Evolutionary conservation across 2,888 invertebrate species (phyloP).

Genomic region (Vandiemenella viatica): DNA sequence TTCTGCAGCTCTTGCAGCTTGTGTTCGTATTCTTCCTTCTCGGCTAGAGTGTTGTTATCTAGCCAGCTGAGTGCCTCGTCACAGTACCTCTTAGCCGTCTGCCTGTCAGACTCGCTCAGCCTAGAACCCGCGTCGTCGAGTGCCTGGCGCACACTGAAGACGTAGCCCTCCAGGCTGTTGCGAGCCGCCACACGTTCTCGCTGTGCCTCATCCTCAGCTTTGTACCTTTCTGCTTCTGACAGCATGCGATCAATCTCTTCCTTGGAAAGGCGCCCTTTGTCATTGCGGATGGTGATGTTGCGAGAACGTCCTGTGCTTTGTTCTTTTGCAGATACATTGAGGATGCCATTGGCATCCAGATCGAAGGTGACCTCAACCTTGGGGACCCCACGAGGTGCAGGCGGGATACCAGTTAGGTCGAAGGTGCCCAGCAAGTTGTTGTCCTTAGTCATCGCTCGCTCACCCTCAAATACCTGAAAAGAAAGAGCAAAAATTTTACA

Average conservation of each 20-base stretch:
- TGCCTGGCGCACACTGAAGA: slow-evolving; percentile 26
- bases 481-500: too few relatives aligned
- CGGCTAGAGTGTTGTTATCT: slow-evolving; percentile 48
- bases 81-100: slow-evolving; percentile 32
- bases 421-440: too few relatives aligned
- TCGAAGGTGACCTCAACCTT: too few relatives aligned
- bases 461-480: too few relatives aligned
- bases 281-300: slow-evolving; percentile 68
- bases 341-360: too few relatives aligned
- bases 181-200: slow-evolving; percentile 28
- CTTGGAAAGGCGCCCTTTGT: slow-evolving; percentile 68
- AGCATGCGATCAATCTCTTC: too few relatives aligned
- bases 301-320: too few relatives aligned
- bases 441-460: too few relatives aligned
- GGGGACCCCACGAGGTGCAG: too few relatives aligned
- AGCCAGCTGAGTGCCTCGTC: slow-evolving; percentile 53
- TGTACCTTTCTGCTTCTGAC: slow-evolving; percentile 59
- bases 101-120: slow-evolving; percentile 27
- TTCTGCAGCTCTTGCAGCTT: slow-evolving; percentile 42
- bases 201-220: slow-evolving; percentile 32
- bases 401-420: too few relatives aligned
- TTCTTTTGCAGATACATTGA: too few relatives aligned
- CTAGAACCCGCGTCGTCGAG: slow-evolving; percentile 25
- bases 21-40: slow-evolving; percentile 47
- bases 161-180: slow-evolving; percentile 30